phyloP scores from a whole-genome alignment of 2,888 invertebrate species.

The Rapana venosa region DNA sequence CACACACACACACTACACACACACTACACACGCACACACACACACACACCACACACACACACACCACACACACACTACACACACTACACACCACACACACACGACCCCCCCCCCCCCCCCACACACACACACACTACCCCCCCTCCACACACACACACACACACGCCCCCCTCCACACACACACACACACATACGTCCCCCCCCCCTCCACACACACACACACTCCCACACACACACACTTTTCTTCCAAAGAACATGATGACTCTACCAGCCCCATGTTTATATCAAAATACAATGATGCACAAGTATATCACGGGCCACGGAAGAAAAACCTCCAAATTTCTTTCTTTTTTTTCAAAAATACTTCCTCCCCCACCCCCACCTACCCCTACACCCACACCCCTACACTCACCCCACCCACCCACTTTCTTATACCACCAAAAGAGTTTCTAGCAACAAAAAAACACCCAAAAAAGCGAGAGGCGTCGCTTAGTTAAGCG shows the following conservation, averaged over 20 bases:
- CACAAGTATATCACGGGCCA: background rate
- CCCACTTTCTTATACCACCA: background rate
- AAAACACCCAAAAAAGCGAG: background rate
- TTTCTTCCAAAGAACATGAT: too few species aligned
- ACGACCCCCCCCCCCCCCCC: background rate
- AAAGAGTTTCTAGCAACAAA: background rate
- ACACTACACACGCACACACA: background rate
- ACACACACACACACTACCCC: background rate
- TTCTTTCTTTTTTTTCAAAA: background rate
- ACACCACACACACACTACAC: background rate
- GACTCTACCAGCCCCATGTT: background rate
- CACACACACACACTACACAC: background rate
- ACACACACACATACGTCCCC: background rate
- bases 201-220: background rate
- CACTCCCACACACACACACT: background rate
- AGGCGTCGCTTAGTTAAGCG: constrained; percentile 13
- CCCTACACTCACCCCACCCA: background rate
- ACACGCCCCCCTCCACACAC: background rate
- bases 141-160: background rate
- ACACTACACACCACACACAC: background rate
- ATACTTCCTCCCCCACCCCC: background rate
- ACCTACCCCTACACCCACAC: background rate
- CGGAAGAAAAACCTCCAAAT: background rate
- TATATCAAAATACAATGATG: constrained; percentile 11
- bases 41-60: background rate